phyloP scores from a whole-genome alignment of 2,797 vertebrate genomes.

The Anniella stebbinsi region DNA sequence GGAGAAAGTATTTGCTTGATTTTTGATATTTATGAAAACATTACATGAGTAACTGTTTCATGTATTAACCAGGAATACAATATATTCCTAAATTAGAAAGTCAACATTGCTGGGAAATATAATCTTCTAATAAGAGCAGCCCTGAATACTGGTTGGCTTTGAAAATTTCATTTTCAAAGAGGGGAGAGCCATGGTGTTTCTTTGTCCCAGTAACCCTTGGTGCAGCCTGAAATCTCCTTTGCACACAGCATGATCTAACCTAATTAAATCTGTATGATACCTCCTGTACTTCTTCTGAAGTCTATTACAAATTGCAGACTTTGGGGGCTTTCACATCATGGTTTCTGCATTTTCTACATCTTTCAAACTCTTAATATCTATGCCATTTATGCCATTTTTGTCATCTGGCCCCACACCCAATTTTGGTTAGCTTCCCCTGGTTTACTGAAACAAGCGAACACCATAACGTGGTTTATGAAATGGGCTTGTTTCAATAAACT shows the following conservation, averaged over 20 bases:
- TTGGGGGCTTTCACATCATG: not conserved
- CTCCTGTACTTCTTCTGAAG: not conserved
- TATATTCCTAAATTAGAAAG: not conserved
- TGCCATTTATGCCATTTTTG: not conserved
- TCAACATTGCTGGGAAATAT: not conserved
- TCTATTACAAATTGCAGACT: not conserved
- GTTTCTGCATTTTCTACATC: not conserved
- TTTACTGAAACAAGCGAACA: too few relatives aligned
- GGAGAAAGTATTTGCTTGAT: not conserved
- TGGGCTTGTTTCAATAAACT: too few relatives aligned
- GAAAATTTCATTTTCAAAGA: not conserved
- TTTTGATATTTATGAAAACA: not conserved
- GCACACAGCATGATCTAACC: not conserved
- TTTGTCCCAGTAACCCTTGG: not conserved
- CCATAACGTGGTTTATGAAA: too few relatives aligned
- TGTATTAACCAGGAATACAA: not conserved
- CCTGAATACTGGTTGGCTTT: not conserved
- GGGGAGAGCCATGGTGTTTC: not conserved
- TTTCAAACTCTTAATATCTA: not conserved
- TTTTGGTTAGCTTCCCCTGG: too few relatives aligned
- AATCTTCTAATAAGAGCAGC: not conserved
- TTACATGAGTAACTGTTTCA: slow-evolving; percentile 6
- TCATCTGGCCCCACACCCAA: not conserved
- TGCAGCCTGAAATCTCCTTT: not conserved
- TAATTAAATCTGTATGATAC: not conserved